Evolutionary conservation across 64 coral and sea anemone species (phyloP), one percentile per base, ranked within the genome.

Genomic region (Acropora tenuis): DNA sequence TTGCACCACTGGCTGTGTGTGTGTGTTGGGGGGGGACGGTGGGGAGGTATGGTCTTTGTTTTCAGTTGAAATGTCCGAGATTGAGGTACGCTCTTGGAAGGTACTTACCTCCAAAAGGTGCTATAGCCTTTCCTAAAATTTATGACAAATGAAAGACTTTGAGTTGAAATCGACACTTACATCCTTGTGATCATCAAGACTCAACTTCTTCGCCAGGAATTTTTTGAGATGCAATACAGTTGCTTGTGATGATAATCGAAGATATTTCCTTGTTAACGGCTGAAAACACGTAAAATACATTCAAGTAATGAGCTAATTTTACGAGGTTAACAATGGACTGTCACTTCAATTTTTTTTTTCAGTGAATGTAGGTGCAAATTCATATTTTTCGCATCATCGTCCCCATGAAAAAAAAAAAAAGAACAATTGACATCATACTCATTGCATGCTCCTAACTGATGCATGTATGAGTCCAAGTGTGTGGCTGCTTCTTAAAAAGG

Each of bases 191-290:
- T 92, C 90, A 41, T 93, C 53, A 47, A 98, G 84, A 50, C 91
- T 82, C 19, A 98, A 89, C 84, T 98, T 98, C 88, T 90, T 98
- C 1, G 91, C 97, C 6, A 98, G 43, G 61, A 93, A 98, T 78
- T 98, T 98, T 88, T 95, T 95, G 17, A 98, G 94, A 93, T 96
- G 94, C 76, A 93, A 90, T 4, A 98, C 97, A 17, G 97, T 98
- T n/a, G 97, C 97, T 90, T 98, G 94, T 3, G 97, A 98, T 10
- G 97, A 98, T 8, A 98, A 80, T 58, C 91, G 82, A 15, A 98
- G 80, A 48, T 93, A 98, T 60, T 98, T 98, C 75, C 94, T 84
- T 81, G 86, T 88, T 75, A 80, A 88, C 15, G 89, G 84, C 77
- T 81, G 66, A 48, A 87, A 46, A 20, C 73, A 86, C 19, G 57